Evolutionary conservation across 1,140 invertebrate species (phyloP).

Genomic region (Aplysia californica): DNA sequence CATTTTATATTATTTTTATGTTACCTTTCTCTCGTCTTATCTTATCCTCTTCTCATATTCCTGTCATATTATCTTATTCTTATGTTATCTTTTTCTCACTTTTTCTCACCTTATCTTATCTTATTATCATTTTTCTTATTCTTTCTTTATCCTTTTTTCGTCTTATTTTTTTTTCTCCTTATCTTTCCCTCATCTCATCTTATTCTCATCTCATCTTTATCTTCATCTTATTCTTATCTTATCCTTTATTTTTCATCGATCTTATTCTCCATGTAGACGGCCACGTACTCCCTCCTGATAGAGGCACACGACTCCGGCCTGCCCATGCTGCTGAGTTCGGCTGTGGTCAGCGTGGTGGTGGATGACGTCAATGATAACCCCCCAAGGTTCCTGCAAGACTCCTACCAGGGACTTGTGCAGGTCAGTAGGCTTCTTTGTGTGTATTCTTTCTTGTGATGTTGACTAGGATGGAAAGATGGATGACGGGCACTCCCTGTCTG

Average conservation of each 20-base stretch:
- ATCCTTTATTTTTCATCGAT: neutral
- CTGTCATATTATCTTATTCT: no score
- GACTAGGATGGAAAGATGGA: no score
- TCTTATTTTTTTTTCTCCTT: neutral
- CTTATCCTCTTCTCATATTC: no score
- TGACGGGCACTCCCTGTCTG: no score
- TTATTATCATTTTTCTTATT: neutral
- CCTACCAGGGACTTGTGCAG: conserved; percentile 58
- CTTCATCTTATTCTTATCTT: no score
- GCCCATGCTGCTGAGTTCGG: conserved; percentile 42
- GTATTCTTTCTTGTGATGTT: no score
- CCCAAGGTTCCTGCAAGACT: conserved; percentile 52
- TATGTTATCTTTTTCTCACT: no score
- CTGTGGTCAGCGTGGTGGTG: conserved; percentile 51
- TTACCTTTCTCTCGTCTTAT: no score
- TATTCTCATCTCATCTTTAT: neutral
- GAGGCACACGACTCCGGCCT: conserved; percentile 84
- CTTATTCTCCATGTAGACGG: conserved; percentile 30
- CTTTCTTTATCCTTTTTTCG: conserved; percentile 9
- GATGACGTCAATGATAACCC: conserved; percentile 64
- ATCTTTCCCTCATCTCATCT: neutral
- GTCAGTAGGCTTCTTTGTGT: no score
- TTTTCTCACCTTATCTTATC: neutral
- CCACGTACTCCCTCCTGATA: conserved; percentile 81
- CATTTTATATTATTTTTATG: no score